A percentile compares a stretch with the other conserved stretches of the same genome.
Evolutionary conservation across 2,113 vertebrate species (phyloP).

Genomic region (Plestiodon gilberti): DNA sequence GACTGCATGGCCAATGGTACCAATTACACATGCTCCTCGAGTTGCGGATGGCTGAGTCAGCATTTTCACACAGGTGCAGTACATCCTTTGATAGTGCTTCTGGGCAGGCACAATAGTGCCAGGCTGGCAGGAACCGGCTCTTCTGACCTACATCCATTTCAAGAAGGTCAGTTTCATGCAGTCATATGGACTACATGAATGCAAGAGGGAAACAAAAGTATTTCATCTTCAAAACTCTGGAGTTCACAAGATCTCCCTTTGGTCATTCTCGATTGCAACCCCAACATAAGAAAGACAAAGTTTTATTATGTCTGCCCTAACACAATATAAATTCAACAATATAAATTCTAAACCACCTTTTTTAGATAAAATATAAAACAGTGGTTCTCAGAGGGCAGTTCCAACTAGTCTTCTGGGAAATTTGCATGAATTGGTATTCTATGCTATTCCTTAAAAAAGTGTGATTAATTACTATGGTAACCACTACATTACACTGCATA

Average conservation of each 20-base stretch:
- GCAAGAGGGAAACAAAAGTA: background rate
- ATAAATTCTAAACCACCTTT: constrained; percentile 2
- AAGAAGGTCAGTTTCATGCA: too few species aligned
- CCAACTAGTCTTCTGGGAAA: constrained; percentile 54
- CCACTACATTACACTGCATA: constrained; percentile 45
- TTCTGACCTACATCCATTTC: too few species aligned
- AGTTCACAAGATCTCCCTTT: constrained; percentile 23
- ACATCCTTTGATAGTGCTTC: too few species aligned
- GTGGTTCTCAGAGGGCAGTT: constrained; percentile 48
- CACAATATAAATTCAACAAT: constrained; percentile 7
- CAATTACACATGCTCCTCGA: too few species aligned
- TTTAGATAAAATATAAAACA: constrained; percentile 49
- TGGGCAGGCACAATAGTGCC: too few species aligned
- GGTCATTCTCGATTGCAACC: background rate
- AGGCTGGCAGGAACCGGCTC: too few species aligned
- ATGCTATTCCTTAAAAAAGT: constrained; percentile 46
- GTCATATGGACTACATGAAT: background rate
- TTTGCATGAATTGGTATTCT: constrained; percentile 64
- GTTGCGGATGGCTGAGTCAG: too few species aligned
- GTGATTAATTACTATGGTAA: constrained; percentile 73
- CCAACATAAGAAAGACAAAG: background rate
- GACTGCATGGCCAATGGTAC: background rate
- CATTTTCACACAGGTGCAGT: too few species aligned
- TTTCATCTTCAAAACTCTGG: too few species aligned
- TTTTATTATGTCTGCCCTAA: constrained; percentile 16